These are phyloP conservation scores for Anoplopoma fimbria DNA, from an alignment of 2,113 vertebrate species.

Conservation along the genomic window DNA sequence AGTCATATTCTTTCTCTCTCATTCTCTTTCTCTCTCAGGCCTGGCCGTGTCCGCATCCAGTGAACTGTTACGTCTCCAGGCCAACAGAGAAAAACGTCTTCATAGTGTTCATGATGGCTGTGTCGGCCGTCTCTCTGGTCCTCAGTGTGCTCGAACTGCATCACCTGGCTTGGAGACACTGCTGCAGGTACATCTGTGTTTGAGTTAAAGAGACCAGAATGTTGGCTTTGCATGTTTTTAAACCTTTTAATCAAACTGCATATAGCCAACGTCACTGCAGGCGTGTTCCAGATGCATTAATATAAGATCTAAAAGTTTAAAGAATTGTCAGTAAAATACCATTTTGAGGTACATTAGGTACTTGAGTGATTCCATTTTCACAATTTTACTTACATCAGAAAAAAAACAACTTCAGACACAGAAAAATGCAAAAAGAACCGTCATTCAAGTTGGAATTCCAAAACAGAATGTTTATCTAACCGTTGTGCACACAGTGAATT, in stretches of 20 bases:
- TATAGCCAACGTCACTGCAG: too few relatives aligned
- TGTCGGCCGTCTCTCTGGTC: slow-evolving; percentile 90
- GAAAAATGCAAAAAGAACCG: too few relatives aligned
- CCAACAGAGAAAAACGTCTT: slow-evolving; percentile 99
- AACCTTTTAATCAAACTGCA: too few relatives aligned
- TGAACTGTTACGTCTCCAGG: slow-evolving; percentile 96
- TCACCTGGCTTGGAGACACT: slow-evolving; percentile 94
- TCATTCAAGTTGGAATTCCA: too few relatives aligned
- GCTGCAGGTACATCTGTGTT: slow-evolving; percentile 71
- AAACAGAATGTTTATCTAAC: too few relatives aligned
- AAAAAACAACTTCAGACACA: too few relatives aligned
- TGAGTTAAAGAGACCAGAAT: neutral
- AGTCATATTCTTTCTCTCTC: neutral
- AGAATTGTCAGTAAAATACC: too few relatives aligned
- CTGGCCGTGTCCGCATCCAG: slow-evolving; percentile 91
- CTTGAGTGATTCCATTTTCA: too few relatives aligned
- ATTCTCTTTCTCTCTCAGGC: slow-evolving; percentile 60
- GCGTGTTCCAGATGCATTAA: too few relatives aligned
- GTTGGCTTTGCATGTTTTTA: neutral
- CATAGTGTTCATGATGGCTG: slow-evolving; percentile 95
- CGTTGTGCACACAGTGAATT: too few relatives aligned
- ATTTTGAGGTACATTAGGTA: too few relatives aligned
- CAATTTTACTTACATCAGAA: too few relatives aligned
- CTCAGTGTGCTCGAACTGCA: slow-evolving; percentile 92
- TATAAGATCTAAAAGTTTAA: neutral